Conservation (phyloP, 2,888 invertebrate genomes). For the Sinopyrophorus schimmeli region DNA sequence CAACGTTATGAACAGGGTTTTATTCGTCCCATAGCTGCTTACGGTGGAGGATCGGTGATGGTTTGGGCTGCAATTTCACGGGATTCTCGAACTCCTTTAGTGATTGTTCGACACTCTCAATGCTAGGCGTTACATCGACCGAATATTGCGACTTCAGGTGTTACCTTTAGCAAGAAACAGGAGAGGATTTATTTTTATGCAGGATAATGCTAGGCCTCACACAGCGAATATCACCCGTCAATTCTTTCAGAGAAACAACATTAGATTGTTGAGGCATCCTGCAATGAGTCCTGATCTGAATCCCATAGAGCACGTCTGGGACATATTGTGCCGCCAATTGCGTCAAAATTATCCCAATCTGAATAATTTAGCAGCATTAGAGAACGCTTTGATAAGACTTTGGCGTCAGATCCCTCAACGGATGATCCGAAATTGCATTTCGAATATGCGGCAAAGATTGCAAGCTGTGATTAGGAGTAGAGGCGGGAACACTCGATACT, state of each 20-base stretch:
- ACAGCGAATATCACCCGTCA: not conserved
- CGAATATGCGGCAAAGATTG: too few species aligned
- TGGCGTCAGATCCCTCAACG: too few species aligned
- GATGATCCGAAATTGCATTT: too few species aligned
- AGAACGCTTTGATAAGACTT: too few species aligned
- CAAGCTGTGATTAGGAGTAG: too few species aligned
- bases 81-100: constrained; percentile 1
- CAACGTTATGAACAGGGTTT: constrained; percentile 15
- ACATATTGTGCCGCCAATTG: too few species aligned
- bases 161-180: not conserved
- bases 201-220: not conserved
- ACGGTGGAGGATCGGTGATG: constrained; percentile 14
- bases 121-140: too few species aligned
- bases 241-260: not conserved
- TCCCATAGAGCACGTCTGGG: constrained; percentile 5
- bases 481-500: too few species aligned
- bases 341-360: too few species aligned
- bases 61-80: constrained; percentile 3
- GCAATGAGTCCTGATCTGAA: constrained; percentile 2
- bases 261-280: not conserved
- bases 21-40: constrained; percentile 4
- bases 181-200: not conserved
- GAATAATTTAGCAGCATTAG: too few species aligned
- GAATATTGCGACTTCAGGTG: not conserved
- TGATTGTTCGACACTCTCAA: too few species aligned